Conservation (phyloP, 2,888 invertebrate species). For the Andrena marginata region DNA sequence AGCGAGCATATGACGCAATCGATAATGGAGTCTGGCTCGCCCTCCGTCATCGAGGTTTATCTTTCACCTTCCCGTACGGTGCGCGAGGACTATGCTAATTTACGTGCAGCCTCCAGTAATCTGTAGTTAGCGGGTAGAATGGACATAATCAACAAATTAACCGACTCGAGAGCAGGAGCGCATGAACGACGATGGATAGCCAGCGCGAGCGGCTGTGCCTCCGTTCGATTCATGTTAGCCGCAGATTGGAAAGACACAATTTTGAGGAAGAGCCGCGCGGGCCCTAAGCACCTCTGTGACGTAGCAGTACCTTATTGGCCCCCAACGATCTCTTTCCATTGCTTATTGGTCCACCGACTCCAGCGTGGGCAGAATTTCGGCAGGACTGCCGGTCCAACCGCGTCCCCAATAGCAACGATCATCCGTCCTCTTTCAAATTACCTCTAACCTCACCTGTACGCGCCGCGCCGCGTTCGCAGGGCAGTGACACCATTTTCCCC, state of each 20-base stretch:
- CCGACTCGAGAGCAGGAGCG: constrained; percentile 75
- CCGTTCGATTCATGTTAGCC: constrained; percentile 76
- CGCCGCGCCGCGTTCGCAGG: constrained; percentile 67
- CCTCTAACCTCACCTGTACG: constrained; percentile 21
- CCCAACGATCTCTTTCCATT: constrained; percentile 81
- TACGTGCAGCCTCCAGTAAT: constrained; percentile 74
- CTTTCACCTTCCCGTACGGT: constrained; percentile 23
- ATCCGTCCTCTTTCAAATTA: constrained; percentile 2
- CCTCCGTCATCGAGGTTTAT: constrained; percentile 24
- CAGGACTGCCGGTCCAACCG: constrained; percentile 63
- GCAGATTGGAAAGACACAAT: constrained; percentile 85
- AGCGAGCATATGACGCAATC: background rate
- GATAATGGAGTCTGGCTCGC: background rate
- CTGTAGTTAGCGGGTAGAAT: constrained; percentile 81
- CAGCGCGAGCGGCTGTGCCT: constrained; percentile 45
- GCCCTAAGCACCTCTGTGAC: constrained; percentile 82
- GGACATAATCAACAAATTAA: constrained; percentile 85
- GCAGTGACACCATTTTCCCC: constrained; percentile 84
- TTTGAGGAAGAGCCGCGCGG: constrained; percentile 85
- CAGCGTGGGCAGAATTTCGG: constrained; percentile 76
- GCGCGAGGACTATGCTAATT: constrained; percentile 65
- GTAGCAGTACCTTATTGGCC: constrained; percentile 81
- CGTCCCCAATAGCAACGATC: background rate
- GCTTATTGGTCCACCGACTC: constrained; percentile 79
- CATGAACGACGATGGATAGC: constrained; percentile 14